Evolutionary conservation across 2,797 vertebrate species (phyloP), one percentile per base, ranked within the genome.

Genomic region (Aulostomus chinensis): DNA sequence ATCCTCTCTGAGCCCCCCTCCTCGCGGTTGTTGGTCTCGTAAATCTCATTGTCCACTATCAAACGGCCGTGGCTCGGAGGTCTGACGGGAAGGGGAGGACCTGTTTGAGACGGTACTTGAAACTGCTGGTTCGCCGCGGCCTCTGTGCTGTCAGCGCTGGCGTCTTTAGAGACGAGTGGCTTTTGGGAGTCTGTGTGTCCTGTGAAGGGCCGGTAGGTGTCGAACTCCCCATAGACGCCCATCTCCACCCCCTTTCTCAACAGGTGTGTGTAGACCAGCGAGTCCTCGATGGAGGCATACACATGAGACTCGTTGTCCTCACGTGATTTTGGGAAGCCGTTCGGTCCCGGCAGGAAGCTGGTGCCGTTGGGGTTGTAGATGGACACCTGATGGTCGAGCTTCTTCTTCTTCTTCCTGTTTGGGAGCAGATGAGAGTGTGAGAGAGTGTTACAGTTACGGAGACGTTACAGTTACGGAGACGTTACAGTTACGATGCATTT

Each of bases 241-340:
- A 73, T 50, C 37, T 81, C 58, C 0, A 2, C 61, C 38, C 55
- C 88, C 4, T 89, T 81, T 52, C 85, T 88, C 46, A 95, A 80
- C 51, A 97, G 85, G 66, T 96, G 90, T 0, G 91, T 91, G 10
- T 98, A 98, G 5, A 98, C 88, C 80, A 94, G 79, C 7, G 89
- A 83, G 46, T 99, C 97, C 0, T 98, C 95, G 1, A 98, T 99
- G 68, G 91, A 89, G 0, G 88, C 90, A 10, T 99, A 99, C 28
- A 94, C 87, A 1, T 96, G 96, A 3, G 86, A 85, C 4, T 95
- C 93, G 0, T 87, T 90, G 35, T 88, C 88, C 12, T 88, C 89
- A 0, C 63, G 80, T 0, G 43, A 69, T 48, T 89, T 91, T 0
- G 81, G 61, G 20, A 91, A 79, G 7, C 77, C 58, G 1, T 59